Percentiles rank a stretch among this genome's conserved stretches.
Conservation (phyloP, 2,888 invertebrate species). For the Rhamnusium bicolor region DNA sequence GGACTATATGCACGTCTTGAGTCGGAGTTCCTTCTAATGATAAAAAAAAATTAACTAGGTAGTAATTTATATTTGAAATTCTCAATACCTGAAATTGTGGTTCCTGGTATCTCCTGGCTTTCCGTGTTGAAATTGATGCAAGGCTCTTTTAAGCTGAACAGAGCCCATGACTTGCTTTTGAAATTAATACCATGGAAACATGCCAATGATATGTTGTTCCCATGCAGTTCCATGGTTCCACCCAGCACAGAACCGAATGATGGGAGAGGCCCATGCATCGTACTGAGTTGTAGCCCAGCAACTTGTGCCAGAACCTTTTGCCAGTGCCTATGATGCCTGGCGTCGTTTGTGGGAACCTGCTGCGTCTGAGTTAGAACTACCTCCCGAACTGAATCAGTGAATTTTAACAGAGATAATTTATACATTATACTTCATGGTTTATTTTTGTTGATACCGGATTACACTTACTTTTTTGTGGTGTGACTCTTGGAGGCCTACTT, state of each 20-base stretch:
- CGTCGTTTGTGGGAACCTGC: slow-evolving; percentile 50
- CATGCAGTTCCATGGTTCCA: slow-evolving; percentile 90
- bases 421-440: too few relatives aligned
- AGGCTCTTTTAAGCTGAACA: slow-evolving; percentile 94
- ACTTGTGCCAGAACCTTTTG: slow-evolving; percentile 89
- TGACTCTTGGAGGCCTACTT: slow-evolving; percentile 61
- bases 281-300: slow-evolving; percentile 85
- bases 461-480: slow-evolving; percentile 64
- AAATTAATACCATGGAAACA: slow-evolving; percentile 99
- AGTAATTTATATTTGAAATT: too few relatives aligned
- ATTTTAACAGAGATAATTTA: too few relatives aligned
- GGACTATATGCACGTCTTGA: slow-evolving; percentile 86
- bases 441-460: too few relatives aligned
- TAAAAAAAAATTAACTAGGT: background rate
- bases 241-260: slow-evolving; percentile 86
- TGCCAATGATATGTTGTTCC: slow-evolving; percentile 92
- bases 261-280: slow-evolving; percentile 80
- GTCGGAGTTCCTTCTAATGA: slow-evolving; percentile 66
- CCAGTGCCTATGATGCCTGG: slow-evolving; percentile 84
- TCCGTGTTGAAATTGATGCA: slow-evolving; percentile 94
- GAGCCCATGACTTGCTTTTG: slow-evolving; percentile 95
- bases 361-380: background rate
- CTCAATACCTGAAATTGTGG: slow-evolving; percentile 71
- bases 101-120: slow-evolving; percentile 87
- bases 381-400: slow-evolving; percentile 1